Base-by-base conservation (phyloP, 2,797 vertebrate genomes). In the Clarias fuscus region DNA sequence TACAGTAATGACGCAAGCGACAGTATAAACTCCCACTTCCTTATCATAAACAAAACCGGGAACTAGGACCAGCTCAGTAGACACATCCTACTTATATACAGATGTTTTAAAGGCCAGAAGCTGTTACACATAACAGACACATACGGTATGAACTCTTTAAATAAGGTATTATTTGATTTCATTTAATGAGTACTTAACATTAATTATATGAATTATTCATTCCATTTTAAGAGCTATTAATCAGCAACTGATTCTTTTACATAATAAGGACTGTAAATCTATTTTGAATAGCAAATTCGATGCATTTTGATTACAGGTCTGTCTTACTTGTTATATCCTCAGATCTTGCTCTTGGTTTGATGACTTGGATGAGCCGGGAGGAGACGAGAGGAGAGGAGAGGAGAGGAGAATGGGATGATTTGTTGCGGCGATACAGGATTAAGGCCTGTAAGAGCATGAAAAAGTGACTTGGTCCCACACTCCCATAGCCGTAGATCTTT, bases 141-240 rank as follows among this genome's bases (percentile, higher is more conserved):
- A 56, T 30, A 11, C 48, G 2, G 2, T 48, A 56, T 18, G 17
- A 59, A 53, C 68, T 81, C 40, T 43, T 56, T 67, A 27, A 68
- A 27, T 48, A 80, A 30, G 17, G 37, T 30, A 67, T 6, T 7
- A 81, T 27, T 37, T 73, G 48, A 83, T 71, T 67, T 82, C 7
- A 82, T 53, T 83, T 64, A 37, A 24, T 58, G 43, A 15, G 6
- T 64, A 43, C 40, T 84, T 84, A 81, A 84, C 59, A 78, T 40
- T 77, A 85, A 82, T 86, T 56, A 82, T 61, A 86, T 85, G 53
- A 82, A 88, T 86, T 84, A 88, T 86, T 88, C 82, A 86, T 88
- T 33, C 40, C 33, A 17, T 68, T 80, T 17, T 30, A 64, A 78
- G 59, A 17, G 20, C 48, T 56, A 86, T 79, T 59, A 72, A 76